Base-by-base conservation (phyloP, 1,140 invertebrate genomes). In the Geopemphigus sp. region DNA sequence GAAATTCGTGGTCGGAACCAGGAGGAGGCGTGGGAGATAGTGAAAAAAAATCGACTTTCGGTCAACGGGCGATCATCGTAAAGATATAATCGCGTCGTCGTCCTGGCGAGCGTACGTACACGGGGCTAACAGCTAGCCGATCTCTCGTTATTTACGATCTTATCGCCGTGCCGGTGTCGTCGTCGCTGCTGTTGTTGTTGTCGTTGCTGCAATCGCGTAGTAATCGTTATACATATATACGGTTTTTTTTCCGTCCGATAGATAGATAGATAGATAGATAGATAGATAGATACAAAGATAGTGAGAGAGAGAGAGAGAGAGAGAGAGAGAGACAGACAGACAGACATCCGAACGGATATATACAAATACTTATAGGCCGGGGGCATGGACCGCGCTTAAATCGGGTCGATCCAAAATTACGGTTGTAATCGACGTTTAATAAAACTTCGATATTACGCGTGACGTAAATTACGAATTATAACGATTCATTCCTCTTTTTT, bases 61-160 rank as follows among this genome's bases (percentile, higher is more conserved):
- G 15, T 8, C 45, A 39, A 17, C 32, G 11, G 3, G 64, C 32
- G 32, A n/a, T 47, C 22, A 14, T 14, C 29, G 32, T 66, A 39
- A 19, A 45, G n/a, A n/a, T n/a, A 22, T 50, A 50, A 50, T 72
- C 72, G 45, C 32, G 70, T 63, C 26, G n/a, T 14, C 53, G 50
- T 26, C 70, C 14, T 24, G 15, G 50, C 39, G 63, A n/a, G 63
- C 63, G 32, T 29, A 29, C 32, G 32, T 39, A 64, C 8, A 39
- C 12, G 32, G 29, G 39, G 63, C 32, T 39, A 39, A 39, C 32
- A 8, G 32, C 32, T 39, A 39, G 32, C 32, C 63, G 19, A 66
- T 45, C 63, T 66, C 32, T 66, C 63, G n/a, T 39, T n/a, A n/a
- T n/a, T n/a, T n/a, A n/a, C n/a, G 63, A 66, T 66, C 63, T 39